phyloP scores from a whole-genome alignment of 2,888 invertebrate genomes.

The Lasioglossum vierecki region DNA sequence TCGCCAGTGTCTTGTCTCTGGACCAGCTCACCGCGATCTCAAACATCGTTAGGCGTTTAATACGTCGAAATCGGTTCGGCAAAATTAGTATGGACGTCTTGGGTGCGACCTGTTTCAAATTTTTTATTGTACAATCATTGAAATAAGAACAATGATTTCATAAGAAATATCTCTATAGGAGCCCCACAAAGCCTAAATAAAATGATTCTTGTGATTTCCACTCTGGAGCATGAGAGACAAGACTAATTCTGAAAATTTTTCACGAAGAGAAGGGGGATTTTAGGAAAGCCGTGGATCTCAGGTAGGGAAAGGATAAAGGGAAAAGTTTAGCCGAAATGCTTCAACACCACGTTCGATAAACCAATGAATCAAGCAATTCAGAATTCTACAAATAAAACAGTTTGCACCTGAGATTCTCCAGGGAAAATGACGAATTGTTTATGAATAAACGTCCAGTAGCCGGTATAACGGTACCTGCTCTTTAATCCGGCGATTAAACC shows the following conservation, averaged over 20 bases:
- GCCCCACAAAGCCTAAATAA: no score
- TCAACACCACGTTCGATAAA: neutral
- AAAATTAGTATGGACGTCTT: neutral
- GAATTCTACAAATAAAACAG: neutral
- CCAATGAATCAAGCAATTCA: neutral
- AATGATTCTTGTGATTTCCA: no score
- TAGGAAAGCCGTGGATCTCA: no score
- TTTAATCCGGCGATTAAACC: neutral
- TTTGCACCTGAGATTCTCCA: neutral
- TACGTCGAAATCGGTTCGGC: slow-evolving; percentile 9
- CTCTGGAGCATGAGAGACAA: no score
- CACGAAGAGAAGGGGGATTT: no score
- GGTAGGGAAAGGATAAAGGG: no score
- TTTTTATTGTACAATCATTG: no score
- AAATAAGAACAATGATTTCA: no score
- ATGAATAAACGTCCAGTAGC: neutral
- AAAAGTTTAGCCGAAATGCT: neutral
- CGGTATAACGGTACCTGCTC: neutral
- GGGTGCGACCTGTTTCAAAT: neutral
- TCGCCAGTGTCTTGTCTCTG: neutral
- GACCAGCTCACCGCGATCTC: slow-evolving; percentile 10
- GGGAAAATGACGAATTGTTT: neutral
- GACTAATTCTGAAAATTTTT: no score
- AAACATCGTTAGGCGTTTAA: slow-evolving; percentile 31
- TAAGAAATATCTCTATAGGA: no score